A percentile compares a stretch with the other conserved stretches of the same genome.
Conservation (phyloP, 2,888 invertebrate species). For the Conistra vaccinii region DNA sequence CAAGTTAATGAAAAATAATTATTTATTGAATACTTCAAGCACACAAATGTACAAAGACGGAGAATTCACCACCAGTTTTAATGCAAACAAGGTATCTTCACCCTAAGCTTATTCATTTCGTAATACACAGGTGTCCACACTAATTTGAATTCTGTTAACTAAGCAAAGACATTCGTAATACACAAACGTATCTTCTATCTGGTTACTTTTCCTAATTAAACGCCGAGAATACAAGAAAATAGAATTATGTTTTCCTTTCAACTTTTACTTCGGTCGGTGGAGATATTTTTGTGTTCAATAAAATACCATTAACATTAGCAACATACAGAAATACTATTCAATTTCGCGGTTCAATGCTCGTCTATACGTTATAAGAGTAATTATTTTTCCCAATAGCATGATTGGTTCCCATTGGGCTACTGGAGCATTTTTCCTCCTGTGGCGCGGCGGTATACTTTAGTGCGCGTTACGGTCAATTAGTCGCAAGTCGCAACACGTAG, state of each 20-base stretch:
- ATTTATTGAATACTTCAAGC: too few species aligned
- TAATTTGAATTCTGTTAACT: constrained; percentile 16
- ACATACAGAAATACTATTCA: constrained; percentile 38
- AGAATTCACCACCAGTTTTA: not conserved
- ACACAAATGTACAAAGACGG: too few species aligned
- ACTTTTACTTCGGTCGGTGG: not conserved
- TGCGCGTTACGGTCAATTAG: constrained; percentile 71
- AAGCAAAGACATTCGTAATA: constrained; percentile 17
- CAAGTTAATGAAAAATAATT: not conserved
- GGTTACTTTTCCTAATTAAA: constrained; percentile 26
- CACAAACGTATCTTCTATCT: constrained; percentile 14
- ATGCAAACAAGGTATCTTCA: not conserved
- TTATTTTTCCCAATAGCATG: constrained; percentile 60
- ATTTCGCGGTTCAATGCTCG: constrained; percentile 55
- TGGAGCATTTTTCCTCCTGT: constrained; percentile 53
- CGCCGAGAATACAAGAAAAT: constrained; percentile 26
- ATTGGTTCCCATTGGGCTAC: constrained; percentile 58
- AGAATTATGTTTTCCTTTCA: constrained; percentile 24
- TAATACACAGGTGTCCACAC: constrained; percentile 4
- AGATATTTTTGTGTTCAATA: constrained; percentile 22
- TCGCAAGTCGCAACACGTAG: constrained; percentile 72
- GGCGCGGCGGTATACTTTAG: constrained; percentile 63
- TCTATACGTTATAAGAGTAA: constrained; percentile 58
- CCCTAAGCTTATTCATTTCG: not conserved
- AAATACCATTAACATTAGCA: constrained; percentile 28